phyloP scores from a whole-genome alignment of 2,797 vertebrate genomes.

The Rhinichthys osculus region DNA sequence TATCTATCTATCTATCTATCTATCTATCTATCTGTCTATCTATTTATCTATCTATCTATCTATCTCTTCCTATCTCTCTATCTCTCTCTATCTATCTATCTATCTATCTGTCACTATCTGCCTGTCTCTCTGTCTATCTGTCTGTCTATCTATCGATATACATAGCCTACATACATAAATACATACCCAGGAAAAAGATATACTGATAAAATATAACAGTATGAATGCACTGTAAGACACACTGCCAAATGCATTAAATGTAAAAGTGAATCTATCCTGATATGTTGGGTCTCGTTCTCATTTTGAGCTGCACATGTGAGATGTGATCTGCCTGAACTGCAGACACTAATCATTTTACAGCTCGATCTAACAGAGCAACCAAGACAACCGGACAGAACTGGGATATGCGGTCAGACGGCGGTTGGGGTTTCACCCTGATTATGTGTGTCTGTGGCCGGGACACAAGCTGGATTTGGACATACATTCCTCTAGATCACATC shows the following conservation, averaged over 20 bases:
- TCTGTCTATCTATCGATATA: background rate
- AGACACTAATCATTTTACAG: constrained; percentile 57
- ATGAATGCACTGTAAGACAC: background rate
- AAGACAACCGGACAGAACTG: constrained; percentile 54
- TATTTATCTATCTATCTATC: no score
- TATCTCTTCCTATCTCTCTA: background rate
- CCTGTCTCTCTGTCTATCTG: no score
- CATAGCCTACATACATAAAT: background rate
- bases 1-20: no score
- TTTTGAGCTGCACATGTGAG: constrained; percentile 31
- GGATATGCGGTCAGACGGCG: constrained; percentile 30
- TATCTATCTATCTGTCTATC: no score
- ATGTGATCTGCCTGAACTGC: constrained; percentile 64
- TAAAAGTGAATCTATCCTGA: background rate
- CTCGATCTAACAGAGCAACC: constrained; percentile 50
- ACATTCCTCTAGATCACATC: constrained; percentile 20
- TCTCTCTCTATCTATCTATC: no score
- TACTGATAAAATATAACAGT: background rate
- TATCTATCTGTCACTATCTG: no score
- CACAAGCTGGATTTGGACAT: background rate
- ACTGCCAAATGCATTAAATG: background rate
- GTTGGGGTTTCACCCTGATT: constrained; percentile 34
- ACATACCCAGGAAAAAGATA: background rate
- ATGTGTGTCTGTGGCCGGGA: background rate
- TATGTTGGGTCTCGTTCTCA: background rate